Base-by-base conservation (phyloP, 2,797 vertebrate genomes). In the Cyprinodon diabolis region DNA sequence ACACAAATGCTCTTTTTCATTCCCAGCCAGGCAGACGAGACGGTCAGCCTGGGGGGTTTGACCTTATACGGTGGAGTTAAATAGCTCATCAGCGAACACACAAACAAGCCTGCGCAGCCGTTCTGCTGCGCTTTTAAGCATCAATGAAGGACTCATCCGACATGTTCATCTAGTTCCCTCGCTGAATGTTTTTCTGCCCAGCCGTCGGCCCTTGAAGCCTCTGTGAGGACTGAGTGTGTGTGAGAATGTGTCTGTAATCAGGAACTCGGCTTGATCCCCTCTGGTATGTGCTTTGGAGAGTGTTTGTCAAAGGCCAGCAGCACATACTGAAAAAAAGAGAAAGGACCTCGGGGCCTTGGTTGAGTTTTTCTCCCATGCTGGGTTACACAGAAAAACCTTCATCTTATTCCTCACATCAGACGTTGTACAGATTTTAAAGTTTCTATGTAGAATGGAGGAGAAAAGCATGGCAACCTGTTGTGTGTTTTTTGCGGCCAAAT, bases 41-140 rank as follows among this genome's bases (percentile, higher is more conserved):
- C 86, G 67, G 77, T 76, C 81, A 69, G 89, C 92, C 90, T 83
- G 13, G 72, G 86, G 93, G 89, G 90, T 88, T 86, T 93, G 92
- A 94, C 94, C 93, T 93, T 93, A 91, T 90, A 90, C 89, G 87
- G 90, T 82, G 85, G 86, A 92, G 92, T 94, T 93, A 94, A 95
- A 94, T 89, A 93, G 89, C 90, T 91, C 86, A 80, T 88, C 79
- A 86, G 81, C 71, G 85, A 79, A 76, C 63, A 77, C 79, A 74
- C 71, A 67, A 69, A 71, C 69, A 63, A 40, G 17, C 57, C 43
- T 47, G 17, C 68, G 68, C 71, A 76, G 87, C 86, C 62, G 86
- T 86, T 87, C 83, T 80, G 84, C 87, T 90, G 81, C 80, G 65
- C 60, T 87, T 91, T 88, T 91, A 91, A 91, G 89, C 83, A 87